Base-by-base conservation (phyloP, 2,888 invertebrate species). In the Pecten maximus region DNA sequence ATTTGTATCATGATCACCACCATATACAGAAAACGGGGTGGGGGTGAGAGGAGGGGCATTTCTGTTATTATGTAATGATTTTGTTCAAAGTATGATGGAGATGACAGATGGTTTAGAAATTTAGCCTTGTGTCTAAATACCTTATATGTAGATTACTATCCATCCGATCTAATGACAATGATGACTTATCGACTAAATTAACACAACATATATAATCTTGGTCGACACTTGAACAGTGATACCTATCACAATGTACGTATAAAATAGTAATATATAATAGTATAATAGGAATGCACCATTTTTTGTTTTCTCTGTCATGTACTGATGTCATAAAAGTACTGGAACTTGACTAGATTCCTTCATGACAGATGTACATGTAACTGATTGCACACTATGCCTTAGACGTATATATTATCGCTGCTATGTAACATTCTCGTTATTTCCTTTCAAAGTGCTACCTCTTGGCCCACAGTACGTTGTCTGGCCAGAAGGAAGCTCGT, bases 391-490 rank as follows among this genome's bases (percentile, higher is more conserved):
- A 35, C 35, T 3, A 10, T 44, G 44, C 8, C 44, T 6, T 44
- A 44, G 8, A 12, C 44, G 44, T 6, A 44, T 6, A 44, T 44
- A 44, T 44, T 12, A 44, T 44, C 8, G 44, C 44, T 44, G 8
- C 12, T 6, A 10, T 44, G 44, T 12, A 10, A 6, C 23, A 23
- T 74, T 35, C 35, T 74, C 28, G 10, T 12, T 28, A 6, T 60
- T n/a, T n/a, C 28, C 15, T 28, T 23, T 74, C 74, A 4, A 74
- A 74, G 35, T 4, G 74, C 74, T 74, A 74, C 28, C 74, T 74
- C 35, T 95, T 95, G n/a, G 94, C 91, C 95, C 95, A 95, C 44
- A 94, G 93, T 8, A 95, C 92, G 90, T 95, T 95, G 90, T 95
- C 95, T 10, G 95, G 95, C 95, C 95, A 95, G 16, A 54, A 88